Base-by-base conservation (phyloP, 2,113 vertebrate species). In the Oreochromis niloticus region DNA sequence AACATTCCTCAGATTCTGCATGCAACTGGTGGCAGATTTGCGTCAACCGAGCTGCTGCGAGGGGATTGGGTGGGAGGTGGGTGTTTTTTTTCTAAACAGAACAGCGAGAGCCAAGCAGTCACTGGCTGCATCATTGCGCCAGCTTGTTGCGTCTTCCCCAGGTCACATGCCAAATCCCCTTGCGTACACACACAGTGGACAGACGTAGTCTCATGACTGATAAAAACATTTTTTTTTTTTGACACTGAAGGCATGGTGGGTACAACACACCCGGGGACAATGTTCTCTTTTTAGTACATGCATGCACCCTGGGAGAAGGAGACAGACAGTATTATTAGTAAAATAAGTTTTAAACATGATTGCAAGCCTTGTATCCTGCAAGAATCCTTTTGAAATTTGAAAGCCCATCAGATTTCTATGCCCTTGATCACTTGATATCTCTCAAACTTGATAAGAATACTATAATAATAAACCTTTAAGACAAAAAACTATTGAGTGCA, bases 1-100 rank as follows among this genome's bases (percentile, higher is more conserved):
- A 92, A 88, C 94, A 96, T 96, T 96, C 95, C 91, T 95, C 82
- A 86, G 91, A 96, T 96, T 96, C 96, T 94, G 92, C 92, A 93
- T 89, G 91, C 87, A 91, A 94, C 93, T 92, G 91, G 92, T 92
- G 94, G 91, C 94, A 94, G 92, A 93, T 94, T 94, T 95, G 93
- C 94, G 83, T 95, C 95, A 96, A 90, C 57, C 7, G 71, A 68
- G 88, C 88, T 83, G 85, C 8, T 85, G 85, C 6, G 83, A 93
- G 86, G 91, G 92, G 86, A 95, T 92, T 89, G 94, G 92, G 91
- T 86, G 84, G 87, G 94, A 90, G 88, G 92, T 82, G 88, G 89
- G 86, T 90, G 89, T 61, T 82, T 90, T 94, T 94, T 94, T 48
- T 43, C 87, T 90, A 92, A 93, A 94, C 86, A 92, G 83, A 90